A percentile compares a stretch with the other conserved stretches of the same genome.
Conservation (phyloP, 2,888 invertebrate species). For the Chrysomela aeneicollis region DNA sequence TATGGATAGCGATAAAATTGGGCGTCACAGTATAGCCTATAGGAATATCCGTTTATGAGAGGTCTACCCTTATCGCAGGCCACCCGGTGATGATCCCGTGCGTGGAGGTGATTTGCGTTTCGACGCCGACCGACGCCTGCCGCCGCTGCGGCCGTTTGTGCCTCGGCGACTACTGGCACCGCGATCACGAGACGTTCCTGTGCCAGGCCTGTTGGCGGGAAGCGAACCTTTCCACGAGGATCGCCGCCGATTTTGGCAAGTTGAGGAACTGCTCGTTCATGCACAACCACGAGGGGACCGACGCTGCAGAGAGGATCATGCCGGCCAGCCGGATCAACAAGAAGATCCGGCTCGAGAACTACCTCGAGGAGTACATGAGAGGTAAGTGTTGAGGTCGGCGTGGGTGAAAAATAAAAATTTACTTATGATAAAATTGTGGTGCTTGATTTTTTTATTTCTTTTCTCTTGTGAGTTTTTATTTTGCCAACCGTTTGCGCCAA, state of each 20-base stretch:
- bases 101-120: slow-evolving; percentile 61
- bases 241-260: slow-evolving; percentile 50
- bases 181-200: slow-evolving; percentile 54
- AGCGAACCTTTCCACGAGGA: slow-evolving; percentile 45
- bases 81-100: slow-evolving; percentile 58
- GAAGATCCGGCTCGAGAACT: slow-evolving; percentile 56
- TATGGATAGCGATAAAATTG: too few relatives aligned
- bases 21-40: too few relatives aligned
- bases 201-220: slow-evolving; percentile 60
- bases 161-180: slow-evolving; percentile 64
- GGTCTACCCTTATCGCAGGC: too few relatives aligned
- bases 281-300: slow-evolving; percentile 58
- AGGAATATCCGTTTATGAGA: too few relatives aligned
- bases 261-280: slow-evolving; percentile 58
- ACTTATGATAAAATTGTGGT: neutral
- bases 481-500: too few relatives aligned
- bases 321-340: slow-evolving; percentile 49
- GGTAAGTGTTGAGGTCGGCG: slow-evolving; percentile 5
- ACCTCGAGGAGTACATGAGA: slow-evolving; percentile 43
- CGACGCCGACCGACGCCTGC: slow-evolving; percentile 58
- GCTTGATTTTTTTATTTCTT: neutral
- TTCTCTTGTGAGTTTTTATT: too few relatives aligned
- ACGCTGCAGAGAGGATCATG: slow-evolving; percentile 52
- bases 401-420: neutral
- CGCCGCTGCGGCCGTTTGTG: slow-evolving; percentile 59